Conservation (phyloP, 2,888 invertebrate genomes). For the Papilio elwesi region DNA sequence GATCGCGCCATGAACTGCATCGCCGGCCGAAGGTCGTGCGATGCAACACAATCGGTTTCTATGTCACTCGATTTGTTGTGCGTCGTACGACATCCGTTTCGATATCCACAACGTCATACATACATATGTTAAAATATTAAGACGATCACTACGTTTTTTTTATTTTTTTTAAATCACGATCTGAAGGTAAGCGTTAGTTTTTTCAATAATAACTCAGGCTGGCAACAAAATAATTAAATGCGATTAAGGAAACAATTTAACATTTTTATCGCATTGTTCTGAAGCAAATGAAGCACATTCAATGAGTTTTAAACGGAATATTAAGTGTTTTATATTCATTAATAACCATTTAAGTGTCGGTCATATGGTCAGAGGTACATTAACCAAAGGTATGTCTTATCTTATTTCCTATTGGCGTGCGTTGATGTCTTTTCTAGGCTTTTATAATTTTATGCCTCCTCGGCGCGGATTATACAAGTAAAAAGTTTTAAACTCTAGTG, state of each 20-base stretch:
- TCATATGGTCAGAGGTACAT: constrained; percentile 5
- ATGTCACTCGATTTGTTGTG: constrained; percentile 57
- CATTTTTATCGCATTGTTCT: constrained; percentile 27
- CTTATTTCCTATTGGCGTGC: constrained; percentile 53
- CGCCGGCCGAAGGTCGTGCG: constrained; percentile 69
- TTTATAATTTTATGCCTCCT: constrained; percentile 40
- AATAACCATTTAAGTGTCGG: constrained; percentile 36
- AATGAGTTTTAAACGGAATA: constrained; percentile 32
- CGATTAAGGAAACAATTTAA: constrained; percentile 38
- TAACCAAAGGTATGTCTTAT: constrained; percentile 1
- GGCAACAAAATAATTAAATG: constrained; percentile 29
- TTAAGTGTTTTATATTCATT: constrained; percentile 36
- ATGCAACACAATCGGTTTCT: constrained; percentile 64
- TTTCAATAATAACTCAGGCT: constrained; percentile 27
- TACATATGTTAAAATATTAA: neutral
- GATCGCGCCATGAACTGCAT: constrained; percentile 71
- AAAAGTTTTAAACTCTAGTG: neutral
- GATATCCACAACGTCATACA: constrained; percentile 2
- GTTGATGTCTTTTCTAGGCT: constrained; percentile 76
- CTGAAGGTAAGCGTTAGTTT: constrained; percentile 38
- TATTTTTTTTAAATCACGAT: neutral
- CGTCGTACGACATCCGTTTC: constrained; percentile 39
- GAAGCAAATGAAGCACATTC: constrained; percentile 27
- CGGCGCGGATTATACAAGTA: neutral
- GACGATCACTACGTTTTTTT: neutral